These are phyloP conservation scores for Caenorhabditis sp. DNA, from an alignment of 2,888 invertebrate species.

Conservation along the genomic window DNA sequence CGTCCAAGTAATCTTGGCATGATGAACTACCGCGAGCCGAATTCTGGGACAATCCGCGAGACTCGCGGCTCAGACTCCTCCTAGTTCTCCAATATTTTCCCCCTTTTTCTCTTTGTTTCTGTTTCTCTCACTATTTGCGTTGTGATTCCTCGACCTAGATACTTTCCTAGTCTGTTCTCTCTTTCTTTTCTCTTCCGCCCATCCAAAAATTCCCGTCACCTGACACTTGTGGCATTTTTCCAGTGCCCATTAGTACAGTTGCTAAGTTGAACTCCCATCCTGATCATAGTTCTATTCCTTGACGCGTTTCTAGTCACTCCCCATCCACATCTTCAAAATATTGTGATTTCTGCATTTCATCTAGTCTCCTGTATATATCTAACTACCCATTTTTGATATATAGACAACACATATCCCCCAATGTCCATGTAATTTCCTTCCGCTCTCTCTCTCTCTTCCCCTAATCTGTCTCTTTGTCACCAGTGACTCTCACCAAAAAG, in stretches of 20 bases:
- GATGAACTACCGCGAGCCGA: slow-evolving; percentile 75
- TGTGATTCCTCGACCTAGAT: slow-evolving; percentile 40
- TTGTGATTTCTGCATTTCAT: slow-evolving; percentile 58
- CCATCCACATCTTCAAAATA: neutral
- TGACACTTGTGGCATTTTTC: slow-evolving; percentile 22
- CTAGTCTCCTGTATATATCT: slow-evolving; percentile 9
- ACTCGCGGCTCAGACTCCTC: slow-evolving; percentile 75
- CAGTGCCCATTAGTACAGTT: neutral
- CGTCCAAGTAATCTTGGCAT: slow-evolving; percentile 71
- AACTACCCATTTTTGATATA: slow-evolving; percentile 1
- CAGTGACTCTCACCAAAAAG: slow-evolving; percentile 31
- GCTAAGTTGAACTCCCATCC: neutral
- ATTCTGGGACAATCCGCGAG: slow-evolving; percentile 73
- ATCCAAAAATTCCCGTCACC: slow-evolving; percentile 18
- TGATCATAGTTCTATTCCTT: slow-evolving; percentile 4
- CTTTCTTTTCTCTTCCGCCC: slow-evolving; percentile 17
- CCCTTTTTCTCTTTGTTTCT: slow-evolving; percentile 19
- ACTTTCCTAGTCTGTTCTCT: slow-evolving; percentile 24
- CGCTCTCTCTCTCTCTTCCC: neutral
- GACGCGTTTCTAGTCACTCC: slow-evolving; percentile 50
- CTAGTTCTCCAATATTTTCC: slow-evolving; percentile 23
- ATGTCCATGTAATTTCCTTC: slow-evolving; percentile 18
- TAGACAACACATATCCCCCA: slow-evolving; percentile 46
- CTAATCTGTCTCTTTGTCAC: slow-evolving; percentile 8
- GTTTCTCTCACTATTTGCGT: slow-evolving; percentile 44